Conservation (phyloP, 2,888 invertebrate genomes). For the Gari tellinella region DNA sequence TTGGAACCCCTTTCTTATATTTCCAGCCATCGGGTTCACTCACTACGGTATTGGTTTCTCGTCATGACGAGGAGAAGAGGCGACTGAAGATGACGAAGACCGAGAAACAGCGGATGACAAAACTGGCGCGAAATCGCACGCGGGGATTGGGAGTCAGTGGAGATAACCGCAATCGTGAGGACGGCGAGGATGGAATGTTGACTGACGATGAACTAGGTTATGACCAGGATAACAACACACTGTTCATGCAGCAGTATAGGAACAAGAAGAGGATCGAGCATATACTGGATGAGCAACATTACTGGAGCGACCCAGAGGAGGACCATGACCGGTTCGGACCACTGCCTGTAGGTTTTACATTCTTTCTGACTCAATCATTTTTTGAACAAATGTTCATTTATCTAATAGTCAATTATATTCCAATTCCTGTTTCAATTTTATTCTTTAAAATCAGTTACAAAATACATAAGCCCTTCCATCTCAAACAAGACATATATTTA, state of each 20-base stretch:
- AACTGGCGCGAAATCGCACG: slow-evolving; percentile 29
- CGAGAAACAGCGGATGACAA: slow-evolving; percentile 39
- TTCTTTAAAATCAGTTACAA: no score
- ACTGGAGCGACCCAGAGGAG: slow-evolving; percentile 57
- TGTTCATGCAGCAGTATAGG: slow-evolving; percentile 62
- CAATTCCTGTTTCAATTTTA: no score
- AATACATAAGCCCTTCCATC: no score
- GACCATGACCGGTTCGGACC: slow-evolving; percentile 20
- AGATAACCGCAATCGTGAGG: not conserved
- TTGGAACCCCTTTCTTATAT: not conserved
- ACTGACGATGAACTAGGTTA: slow-evolving; percentile 25
- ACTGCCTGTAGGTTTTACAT: no score
- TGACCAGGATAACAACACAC: slow-evolving; percentile 26
- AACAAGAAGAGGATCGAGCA: slow-evolving; percentile 67
- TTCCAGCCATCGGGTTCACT: slow-evolving; percentile 54
- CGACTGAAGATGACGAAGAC: slow-evolving; percentile 43
- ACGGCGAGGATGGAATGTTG: slow-evolving; percentile 11
- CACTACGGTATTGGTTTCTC: slow-evolving; percentile 57
- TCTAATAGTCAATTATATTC: no score
- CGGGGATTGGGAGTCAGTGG: slow-evolving; percentile 4
- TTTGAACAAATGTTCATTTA: no score
- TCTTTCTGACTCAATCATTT: no score
- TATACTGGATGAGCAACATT: slow-evolving; percentile 66
- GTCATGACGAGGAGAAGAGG: slow-evolving; percentile 61
- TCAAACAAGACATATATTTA: no score